phyloP scores from a whole-genome alignment of 1,140 invertebrate genomes.

The Armadillidium nasatum region DNA sequence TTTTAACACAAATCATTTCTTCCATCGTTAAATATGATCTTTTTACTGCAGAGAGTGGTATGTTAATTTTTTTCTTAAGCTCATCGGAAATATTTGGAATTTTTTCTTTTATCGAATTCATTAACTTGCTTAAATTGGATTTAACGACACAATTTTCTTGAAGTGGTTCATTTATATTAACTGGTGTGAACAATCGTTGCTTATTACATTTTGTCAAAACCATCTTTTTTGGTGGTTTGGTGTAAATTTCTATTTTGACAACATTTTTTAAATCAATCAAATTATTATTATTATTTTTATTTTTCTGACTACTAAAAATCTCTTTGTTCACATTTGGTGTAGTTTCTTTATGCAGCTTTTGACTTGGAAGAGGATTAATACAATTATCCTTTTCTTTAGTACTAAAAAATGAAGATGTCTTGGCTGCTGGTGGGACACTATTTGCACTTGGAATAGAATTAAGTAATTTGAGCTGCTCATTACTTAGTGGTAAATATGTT shows the following conservation, averaged over 20 bases:
- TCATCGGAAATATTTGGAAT: not conserved
- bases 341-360: not conserved
- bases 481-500: too few species aligned
- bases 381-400: not conserved
- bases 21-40: not conserved
- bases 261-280: not conserved
- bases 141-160: not conserved
- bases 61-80: not conserved
- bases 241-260: not conserved
- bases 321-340: not conserved
- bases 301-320: not conserved
- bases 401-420: not conserved
- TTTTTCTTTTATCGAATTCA: not conserved
- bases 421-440: not conserved
- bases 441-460: too few species aligned
- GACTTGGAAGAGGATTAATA: too few species aligned
- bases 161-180: not conserved
- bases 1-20: not conserved
- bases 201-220: not conserved
- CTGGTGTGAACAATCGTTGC: not conserved
- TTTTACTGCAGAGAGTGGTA: not conserved
- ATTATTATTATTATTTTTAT: not conserved
- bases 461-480: too few species aligned
- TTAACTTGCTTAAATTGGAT: not conserved
- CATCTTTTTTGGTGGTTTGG: slow-evolving; percentile 3